phyloP scores from a whole-genome alignment of 2,888 invertebrate genomes.

The Aquatica leii region DNA sequence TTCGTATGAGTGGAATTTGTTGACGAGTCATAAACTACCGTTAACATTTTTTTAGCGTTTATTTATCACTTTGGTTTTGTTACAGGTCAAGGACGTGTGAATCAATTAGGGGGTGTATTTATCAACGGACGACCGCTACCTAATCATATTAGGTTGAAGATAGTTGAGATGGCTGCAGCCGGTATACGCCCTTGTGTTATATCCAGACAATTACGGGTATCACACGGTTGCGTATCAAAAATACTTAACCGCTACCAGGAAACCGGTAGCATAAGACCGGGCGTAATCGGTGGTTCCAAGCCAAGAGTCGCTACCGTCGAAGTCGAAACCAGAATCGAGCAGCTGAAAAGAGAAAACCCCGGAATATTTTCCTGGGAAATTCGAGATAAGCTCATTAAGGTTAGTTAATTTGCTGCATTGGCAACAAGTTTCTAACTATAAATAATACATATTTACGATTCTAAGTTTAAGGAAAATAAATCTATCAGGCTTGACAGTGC shows the following conservation, averaged over 20 bases:
- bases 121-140: constrained; percentile 97
- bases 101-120: constrained; percentile 97
- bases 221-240: constrained; percentile 97
- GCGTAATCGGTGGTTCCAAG: constrained; percentile 93
- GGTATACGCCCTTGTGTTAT: constrained; percentile 96
- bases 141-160: constrained; percentile 94
- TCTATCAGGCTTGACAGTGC: too few relatives aligned
- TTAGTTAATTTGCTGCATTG: too few relatives aligned
- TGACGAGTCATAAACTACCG: too few relatives aligned
- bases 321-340: constrained; percentile 90
- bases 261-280: constrained; percentile 94
- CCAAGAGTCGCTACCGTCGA: constrained; percentile 94
- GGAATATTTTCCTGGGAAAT: constrained; percentile 97
- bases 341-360: constrained; percentile 90
- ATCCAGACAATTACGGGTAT: constrained; percentile 91
- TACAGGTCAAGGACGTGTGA: constrained; percentile 94
- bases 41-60: too few relatives aligned
- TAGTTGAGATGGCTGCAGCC: constrained; percentile 95
- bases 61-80: constrained; percentile 40
- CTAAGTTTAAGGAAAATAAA: too few relatives aligned
- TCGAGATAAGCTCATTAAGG: constrained; percentile 90
- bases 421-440: too few relatives aligned
- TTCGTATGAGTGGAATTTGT: too few relatives aligned
- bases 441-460: too few relatives aligned
- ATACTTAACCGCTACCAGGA: constrained; percentile 95